These are phyloP conservation scores for Bacillus rossius DNA, from an alignment of 1,140 invertebrate genomes.

Conservation along the genomic window DNA sequence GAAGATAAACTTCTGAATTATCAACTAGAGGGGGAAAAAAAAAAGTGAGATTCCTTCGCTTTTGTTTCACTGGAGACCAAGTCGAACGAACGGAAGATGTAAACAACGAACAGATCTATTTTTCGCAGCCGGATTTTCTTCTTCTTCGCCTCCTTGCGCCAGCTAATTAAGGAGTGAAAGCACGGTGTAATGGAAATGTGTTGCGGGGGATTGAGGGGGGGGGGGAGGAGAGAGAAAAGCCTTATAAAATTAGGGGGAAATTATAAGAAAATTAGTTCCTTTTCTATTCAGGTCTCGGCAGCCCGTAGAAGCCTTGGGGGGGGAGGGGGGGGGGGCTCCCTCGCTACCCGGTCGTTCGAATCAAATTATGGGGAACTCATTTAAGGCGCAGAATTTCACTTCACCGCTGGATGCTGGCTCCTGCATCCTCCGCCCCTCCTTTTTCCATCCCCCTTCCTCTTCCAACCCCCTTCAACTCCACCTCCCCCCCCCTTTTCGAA, in stretches of 20 bases:
- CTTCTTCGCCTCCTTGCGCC: not conserved
- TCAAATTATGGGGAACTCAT: constrained; percentile 8
- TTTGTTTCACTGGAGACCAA: not conserved
- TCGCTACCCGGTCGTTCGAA: constrained; percentile 5
- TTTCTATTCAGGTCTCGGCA: not conserved
- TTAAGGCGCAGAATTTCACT: too few species aligned
- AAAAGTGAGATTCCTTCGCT: not conserved
- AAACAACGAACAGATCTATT: not conserved
- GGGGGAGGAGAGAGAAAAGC: not conserved
- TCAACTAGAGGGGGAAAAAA: not conserved
- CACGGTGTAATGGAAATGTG: not conserved
- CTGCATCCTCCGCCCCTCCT: too few species aligned
- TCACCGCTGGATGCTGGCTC: too few species aligned
- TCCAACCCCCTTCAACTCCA: too few species aligned
- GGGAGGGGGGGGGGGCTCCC: too few species aligned
- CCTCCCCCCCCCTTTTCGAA: too few species aligned
- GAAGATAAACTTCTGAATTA: not conserved
- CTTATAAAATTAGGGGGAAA: constrained; percentile 11
- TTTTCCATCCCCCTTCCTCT: too few species aligned
- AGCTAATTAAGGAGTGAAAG: constrained; percentile 6
- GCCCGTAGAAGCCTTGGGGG: too few species aligned
- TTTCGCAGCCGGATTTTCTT: not conserved
- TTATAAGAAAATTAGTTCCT: constrained; percentile 12
- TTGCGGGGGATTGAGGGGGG: not conserved
- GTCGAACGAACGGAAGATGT: too few species aligned